Evolutionary conservation across 2,797 vertebrate species (phyloP), one percentile per base, ranked within the genome.

Genomic region (Coranthus polyacanthus): DNA sequence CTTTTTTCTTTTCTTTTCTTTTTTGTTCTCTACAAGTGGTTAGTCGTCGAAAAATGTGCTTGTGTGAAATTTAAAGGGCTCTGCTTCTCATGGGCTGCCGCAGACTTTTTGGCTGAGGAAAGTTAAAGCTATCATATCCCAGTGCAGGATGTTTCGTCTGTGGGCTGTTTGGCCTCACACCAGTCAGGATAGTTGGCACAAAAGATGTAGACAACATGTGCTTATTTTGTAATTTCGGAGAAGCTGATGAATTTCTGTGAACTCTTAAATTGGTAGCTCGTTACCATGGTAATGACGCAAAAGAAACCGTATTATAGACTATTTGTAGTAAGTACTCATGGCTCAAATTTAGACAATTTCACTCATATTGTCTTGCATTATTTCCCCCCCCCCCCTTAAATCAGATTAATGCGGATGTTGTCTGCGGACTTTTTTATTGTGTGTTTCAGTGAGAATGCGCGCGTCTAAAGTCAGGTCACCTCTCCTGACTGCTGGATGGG

Each of bases 1-100:
- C 29, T 32, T 32, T 32, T 32, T 3, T n/a, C n/a, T n/a, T n/a
- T n/a, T n/a, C 39, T 41, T 52, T 55, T n/a, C 24, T 10, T 24
- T 56, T 17, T 38, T 57, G 20, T 43, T 53, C 24, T 42, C 15
- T 51, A 6, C 17, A 9, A 2, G 20, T 52, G n/a, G n/a, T n/a
- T n/a, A n/a, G 12, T 38, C 51, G n/a, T 55, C 66, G 47, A 43
- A 58, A 62, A 52, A 81, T 17, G 52, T 21, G 54, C 3, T 39
- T 1, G 15, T 60, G 53, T 64, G 36, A 12, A 36, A 68, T 81
- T 86, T 89, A 88, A 90, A 90, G 75, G 84, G 78, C 53, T 72
- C 22, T 58, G 47, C 15, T 3, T 45, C 46, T 26, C 11, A 1
- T 18, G 21, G 16, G 11, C 46, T 60, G 12, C 26, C 6, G 62